Conservation (phyloP, 2,113 vertebrate genomes). For the Aythya baeri region DNA sequence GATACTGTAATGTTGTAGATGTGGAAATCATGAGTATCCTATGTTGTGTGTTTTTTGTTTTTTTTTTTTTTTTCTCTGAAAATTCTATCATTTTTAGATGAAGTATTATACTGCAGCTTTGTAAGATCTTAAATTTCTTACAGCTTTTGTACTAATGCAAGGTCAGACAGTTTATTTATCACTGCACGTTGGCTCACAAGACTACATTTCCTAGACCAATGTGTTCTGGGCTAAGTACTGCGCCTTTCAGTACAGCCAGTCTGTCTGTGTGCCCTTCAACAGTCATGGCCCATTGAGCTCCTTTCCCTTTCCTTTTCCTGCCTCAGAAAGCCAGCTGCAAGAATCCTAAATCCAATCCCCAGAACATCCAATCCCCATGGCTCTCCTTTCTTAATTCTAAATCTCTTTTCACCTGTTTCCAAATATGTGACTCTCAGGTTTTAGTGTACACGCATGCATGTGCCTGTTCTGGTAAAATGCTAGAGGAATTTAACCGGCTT, state of each 20-base stretch:
- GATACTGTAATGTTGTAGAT: not conserved
- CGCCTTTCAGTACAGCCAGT: not conserved
- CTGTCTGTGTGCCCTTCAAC: rapidly evolving
- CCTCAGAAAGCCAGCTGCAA: not conserved
- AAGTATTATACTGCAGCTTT: not conserved
- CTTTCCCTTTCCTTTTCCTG: not conserved
- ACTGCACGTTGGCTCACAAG: not conserved
- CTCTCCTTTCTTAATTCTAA: not conserved
- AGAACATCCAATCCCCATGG: not conserved
- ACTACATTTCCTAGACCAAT: not conserved
- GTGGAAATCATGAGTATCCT: not conserved
- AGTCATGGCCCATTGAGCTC: rapidly evolving
- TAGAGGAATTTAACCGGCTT: not conserved
- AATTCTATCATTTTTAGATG: not conserved
- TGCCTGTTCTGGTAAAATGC: not conserved
- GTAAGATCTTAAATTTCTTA: not conserved
- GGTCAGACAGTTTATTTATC: not conserved
- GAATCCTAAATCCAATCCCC: not conserved
- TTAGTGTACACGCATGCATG: not conserved
- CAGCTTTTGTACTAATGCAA: not conserved
- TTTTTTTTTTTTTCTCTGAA: not conserved
- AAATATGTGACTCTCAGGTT: not conserved
- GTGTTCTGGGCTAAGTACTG: rapidly evolving
- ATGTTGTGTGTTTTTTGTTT: not conserved
- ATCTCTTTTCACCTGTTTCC: not conserved